Evolutionary conservation across 1,140 invertebrate species (phyloP).

Genomic region (Apis florea): DNA sequence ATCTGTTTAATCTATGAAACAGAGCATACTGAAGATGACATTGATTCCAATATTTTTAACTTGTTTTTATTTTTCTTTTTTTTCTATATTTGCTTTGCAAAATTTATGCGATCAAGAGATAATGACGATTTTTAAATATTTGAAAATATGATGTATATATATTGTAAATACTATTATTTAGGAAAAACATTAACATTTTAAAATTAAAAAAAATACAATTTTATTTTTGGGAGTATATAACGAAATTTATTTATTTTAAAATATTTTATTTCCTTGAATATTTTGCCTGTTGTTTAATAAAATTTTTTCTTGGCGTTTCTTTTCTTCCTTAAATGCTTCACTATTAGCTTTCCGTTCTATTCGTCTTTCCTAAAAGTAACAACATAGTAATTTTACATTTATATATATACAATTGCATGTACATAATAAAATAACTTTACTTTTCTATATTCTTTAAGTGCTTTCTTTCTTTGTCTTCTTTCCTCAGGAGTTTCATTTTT

Average conservation of each 20-base stretch:
- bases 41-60: no score
- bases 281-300: conserved; percentile 87
- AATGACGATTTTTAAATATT: no score
- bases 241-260: conserved; percentile 54
- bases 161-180: no score
- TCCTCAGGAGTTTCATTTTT: conserved; percentile 93
- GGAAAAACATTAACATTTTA: no score
- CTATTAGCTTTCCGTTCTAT: conserved; percentile 93
- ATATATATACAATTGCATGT: neutral
- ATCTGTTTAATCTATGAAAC: no score
- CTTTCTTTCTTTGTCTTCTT: conserved; percentile 88
- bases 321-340: conserved; percentile 93
- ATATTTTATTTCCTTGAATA: conserved; percentile 86
- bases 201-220: neutral
- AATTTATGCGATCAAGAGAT: no score
- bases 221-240: neutral
- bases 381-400: conserved; percentile 19
- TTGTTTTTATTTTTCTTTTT: no score
- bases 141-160: no score
- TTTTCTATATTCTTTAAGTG: conserved; percentile 90
- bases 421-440: conserved; percentile 68
- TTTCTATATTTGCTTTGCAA: no score
- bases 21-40: no score
- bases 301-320: conserved; percentile 90
- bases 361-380: conserved; percentile 85